A percentile compares a stretch with the other conserved stretches of the same genome.
phyloP scores from a whole-genome alignment of 2,113 vertebrate species.

The Chamaetylas fuelleborni region DNA sequence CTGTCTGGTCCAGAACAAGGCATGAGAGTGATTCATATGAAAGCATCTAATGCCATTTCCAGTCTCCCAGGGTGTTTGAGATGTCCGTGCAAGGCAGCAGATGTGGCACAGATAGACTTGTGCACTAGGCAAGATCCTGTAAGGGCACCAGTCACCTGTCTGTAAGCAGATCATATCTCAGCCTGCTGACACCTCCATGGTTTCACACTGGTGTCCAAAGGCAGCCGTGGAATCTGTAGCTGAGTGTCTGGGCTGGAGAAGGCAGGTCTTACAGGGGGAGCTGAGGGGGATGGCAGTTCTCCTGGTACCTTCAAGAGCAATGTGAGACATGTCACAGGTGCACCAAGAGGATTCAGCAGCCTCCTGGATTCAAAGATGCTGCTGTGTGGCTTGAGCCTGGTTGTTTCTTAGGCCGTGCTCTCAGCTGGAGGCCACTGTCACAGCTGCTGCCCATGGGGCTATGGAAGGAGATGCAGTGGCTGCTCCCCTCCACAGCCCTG shows the following conservation, averaged over 20 bases:
- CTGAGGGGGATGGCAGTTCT: background rate
- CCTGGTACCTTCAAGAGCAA: background rate
- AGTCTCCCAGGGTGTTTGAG: background rate
- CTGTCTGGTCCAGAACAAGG: background rate
- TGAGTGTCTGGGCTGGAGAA: background rate
- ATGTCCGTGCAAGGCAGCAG: background rate
- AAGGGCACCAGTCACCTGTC: background rate
- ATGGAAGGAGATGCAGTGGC: background rate
- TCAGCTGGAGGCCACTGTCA: background rate
- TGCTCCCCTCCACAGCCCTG: background rate
- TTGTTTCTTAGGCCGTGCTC: background rate
- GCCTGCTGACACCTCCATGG: background rate
- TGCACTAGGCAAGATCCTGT: background rate
- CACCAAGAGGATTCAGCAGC: background rate
- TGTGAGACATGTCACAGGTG: rapidly evolving
- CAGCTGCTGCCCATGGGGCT: background rate
- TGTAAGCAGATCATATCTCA: background rate
- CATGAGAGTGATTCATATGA: background rate
- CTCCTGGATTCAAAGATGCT: background rate
- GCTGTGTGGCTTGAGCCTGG: background rate
- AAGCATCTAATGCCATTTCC: background rate
- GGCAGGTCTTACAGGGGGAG: background rate
- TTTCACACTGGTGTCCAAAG: background rate
- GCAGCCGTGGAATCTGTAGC: background rate
- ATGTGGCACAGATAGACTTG: background rate